phyloP scores from a whole-genome alignment of 2,797 vertebrate genomes.

The Muscicapa comitata region DNA sequence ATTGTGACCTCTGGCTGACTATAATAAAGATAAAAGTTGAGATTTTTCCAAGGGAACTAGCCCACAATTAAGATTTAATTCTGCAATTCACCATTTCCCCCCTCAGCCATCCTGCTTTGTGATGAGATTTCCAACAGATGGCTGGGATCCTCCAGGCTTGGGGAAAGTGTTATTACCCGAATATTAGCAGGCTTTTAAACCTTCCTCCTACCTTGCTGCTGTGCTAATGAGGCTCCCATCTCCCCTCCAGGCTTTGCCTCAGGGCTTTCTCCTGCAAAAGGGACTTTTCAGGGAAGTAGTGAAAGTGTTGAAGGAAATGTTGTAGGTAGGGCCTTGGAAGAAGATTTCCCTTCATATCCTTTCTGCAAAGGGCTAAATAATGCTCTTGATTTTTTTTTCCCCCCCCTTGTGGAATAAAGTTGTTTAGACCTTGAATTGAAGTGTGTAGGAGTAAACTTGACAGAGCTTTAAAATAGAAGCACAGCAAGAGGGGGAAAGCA shows the following conservation, averaged over 20 bases:
- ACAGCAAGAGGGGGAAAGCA: neutral
- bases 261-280: neutral
- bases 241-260: neutral
- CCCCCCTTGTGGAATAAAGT: neutral
- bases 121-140: neutral
- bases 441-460: neutral
- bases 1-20: neutral
- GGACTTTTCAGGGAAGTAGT: neutral
- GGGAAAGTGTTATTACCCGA: neutral
- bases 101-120: neutral
- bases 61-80: conserved; percentile 15
- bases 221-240: neutral
- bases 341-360: neutral
- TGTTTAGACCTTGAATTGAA: neutral
- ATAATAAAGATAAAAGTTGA: neutral
- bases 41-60: neutral
- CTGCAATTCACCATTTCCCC: neutral
- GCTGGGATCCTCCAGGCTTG: neutral
- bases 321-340: neutral
- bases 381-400: neutral
- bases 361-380: neutral
- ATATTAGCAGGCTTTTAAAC: neutral
- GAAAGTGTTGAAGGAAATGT: neutral
- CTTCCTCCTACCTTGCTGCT: neutral
- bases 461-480: neutral